phyloP scores from a whole-genome alignment of 2,888 invertebrate genomes.

The Chrysolina haemoptera region DNA sequence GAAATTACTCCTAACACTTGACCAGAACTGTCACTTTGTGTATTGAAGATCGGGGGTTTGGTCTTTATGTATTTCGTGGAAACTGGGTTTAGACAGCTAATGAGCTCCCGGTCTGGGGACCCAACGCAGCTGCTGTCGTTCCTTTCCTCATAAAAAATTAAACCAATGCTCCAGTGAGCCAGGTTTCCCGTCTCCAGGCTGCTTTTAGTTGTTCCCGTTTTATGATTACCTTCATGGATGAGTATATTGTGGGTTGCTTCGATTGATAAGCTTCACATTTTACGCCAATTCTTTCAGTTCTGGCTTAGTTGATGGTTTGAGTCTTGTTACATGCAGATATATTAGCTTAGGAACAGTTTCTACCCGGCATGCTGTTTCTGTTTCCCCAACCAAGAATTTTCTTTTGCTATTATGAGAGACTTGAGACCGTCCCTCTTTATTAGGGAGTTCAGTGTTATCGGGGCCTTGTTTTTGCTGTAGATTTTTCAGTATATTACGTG shows the following conservation, averaged over 20 bases:
- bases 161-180: neutral
- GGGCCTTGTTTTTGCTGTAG: too few relatives aligned
- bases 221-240: neutral
- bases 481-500: neutral
- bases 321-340: too few relatives aligned
- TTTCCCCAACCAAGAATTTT: neutral
- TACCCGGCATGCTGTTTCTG: neutral
- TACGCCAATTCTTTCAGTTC: neutral
- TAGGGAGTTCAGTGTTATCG: neutral
- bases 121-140: too few relatives aligned
- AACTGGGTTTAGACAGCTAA: too few relatives aligned
- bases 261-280: neutral
- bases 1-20: too few relatives aligned
- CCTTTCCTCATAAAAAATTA: neutral
- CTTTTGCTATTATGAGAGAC: neutral
- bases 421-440: neutral
- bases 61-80: too few relatives aligned
- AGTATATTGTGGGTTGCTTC: neutral
- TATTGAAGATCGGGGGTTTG: too few relatives aligned
- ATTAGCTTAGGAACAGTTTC: neutral
- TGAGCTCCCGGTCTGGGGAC: too few relatives aligned
- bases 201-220: neutral
- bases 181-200: neutral
- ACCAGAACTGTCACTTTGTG: too few relatives aligned
- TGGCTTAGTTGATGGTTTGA: neutral